phyloP scores from a whole-genome alignment of 1,140 invertebrate genomes.

The Macrotrachela quadricornifera region DNA sequence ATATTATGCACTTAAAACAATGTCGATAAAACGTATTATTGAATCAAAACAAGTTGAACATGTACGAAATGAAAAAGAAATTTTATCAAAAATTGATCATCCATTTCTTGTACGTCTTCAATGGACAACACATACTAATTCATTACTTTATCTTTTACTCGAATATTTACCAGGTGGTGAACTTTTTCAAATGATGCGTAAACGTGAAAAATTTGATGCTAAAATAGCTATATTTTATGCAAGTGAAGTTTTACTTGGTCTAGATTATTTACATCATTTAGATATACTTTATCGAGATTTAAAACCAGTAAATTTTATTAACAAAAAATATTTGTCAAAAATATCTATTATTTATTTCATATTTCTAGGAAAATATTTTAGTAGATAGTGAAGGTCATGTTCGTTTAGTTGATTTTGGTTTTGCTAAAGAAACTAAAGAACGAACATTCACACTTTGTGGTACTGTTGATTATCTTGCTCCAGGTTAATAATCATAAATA shows the following conservation, averaged over 20 bases:
- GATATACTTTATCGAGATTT: conserved; percentile 51
- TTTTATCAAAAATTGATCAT: conserved; percentile 53
- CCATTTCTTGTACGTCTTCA: conserved; percentile 69
- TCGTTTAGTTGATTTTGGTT: conserved; percentile 91
- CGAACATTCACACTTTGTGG: too few species aligned
- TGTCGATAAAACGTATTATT: conserved; percentile 71
- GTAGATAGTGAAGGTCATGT: conserved; percentile 73
- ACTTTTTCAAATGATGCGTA: conserved; percentile 75
- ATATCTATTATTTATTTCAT: conserved; percentile 28
- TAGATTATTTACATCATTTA: conserved; percentile 73
- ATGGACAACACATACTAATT: conserved; percentile 52
- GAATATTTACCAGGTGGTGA: conserved; percentile 75
- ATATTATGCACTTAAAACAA: conserved; percentile 69
- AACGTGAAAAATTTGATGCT: conserved; percentile 48
- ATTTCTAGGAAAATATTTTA: conserved; percentile 60
- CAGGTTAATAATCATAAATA: too few species aligned
- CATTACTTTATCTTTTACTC: conserved; percentile 67
- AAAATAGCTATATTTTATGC: conserved; percentile 74
- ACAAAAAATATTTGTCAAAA: background rate
- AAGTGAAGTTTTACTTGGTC: conserved; percentile 68
- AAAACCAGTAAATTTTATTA: background rate
- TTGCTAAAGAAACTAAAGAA: conserved; percentile 52
- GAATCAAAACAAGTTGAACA: conserved; percentile 68
- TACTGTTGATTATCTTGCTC: too few species aligned
- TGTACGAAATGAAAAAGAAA: conserved; percentile 76